Evolutionary conservation across 2,797 vertebrate species (phyloP).

Genomic region (Vultur gryphus): DNA sequence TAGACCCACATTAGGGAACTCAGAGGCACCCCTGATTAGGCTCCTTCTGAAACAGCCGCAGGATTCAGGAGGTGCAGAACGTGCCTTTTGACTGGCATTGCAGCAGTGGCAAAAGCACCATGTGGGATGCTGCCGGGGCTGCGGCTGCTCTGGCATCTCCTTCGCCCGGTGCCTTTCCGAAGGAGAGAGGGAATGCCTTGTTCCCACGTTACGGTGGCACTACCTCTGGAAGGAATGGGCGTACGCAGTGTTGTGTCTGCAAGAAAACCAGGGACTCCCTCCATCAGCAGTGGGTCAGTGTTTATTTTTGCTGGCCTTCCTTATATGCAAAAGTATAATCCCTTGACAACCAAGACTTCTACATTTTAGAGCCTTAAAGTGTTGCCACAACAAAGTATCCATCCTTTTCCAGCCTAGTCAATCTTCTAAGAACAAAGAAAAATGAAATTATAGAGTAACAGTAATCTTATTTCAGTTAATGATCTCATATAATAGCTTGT

Average conservation of each 20-base stretch:
- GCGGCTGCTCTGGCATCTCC: not conserved
- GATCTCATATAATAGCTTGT: not conserved
- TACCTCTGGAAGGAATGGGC: no score
- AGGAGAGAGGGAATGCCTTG: rapidly evolving
- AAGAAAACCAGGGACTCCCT: rapidly evolving
- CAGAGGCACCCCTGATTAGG: not conserved
- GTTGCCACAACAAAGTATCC: not conserved
- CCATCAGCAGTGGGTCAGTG: not conserved
- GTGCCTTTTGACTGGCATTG: no score
- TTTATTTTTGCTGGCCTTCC: not conserved
- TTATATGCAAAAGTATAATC: rapidly evolving
- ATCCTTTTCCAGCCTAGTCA: not conserved
- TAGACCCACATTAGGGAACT: not conserved
- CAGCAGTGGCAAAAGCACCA: not conserved
- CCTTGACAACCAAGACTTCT: not conserved
- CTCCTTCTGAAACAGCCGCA: not conserved
- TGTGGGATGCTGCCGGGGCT: rapidly evolving
- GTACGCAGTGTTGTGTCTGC: rapidly evolving
- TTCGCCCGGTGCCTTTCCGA: rapidly evolving
- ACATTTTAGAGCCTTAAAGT: not conserved
- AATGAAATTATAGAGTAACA: not conserved
- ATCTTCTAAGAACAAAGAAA: not conserved
- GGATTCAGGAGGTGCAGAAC: not conserved
- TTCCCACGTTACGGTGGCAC: rapidly evolving
- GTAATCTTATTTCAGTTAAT: conserved; percentile 8